These are phyloP conservation scores for Halyomorpha halys DNA, from an alignment of 1,140 invertebrate species.

Conservation along the genomic window DNA sequence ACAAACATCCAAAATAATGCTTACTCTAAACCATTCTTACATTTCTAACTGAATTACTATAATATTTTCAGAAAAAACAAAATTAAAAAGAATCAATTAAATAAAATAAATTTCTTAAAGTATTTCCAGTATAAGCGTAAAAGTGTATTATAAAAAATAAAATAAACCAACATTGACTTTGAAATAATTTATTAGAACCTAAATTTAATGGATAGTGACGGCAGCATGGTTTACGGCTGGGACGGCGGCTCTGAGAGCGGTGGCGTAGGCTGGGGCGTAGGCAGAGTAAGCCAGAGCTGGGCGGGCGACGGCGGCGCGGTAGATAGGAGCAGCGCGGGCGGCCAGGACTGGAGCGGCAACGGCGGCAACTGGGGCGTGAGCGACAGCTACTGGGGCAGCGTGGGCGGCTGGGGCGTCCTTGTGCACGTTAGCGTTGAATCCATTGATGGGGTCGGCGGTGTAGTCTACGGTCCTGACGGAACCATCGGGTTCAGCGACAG, in stretches of 20 bases:
- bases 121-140: no score
- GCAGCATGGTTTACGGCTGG: slow-evolving; percentile 29
- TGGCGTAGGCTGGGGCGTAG: slow-evolving; percentile 9
- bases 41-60: no score
- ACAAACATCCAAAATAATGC: no score
- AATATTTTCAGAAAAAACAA: no score
- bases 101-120: no score
- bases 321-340: no score
- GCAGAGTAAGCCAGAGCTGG: slow-evolving; percentile 19
- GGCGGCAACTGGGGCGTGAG: slow-evolving; percentile 32
- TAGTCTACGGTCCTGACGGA: slow-evolving; percentile 33
- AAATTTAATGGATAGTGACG: no score
- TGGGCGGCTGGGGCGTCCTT: slow-evolving; percentile 6
- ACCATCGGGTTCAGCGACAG: slow-evolving; percentile 32
- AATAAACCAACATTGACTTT: no score
- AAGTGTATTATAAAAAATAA: no score
- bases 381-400: neutral
- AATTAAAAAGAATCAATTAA: no score
- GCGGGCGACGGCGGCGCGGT: neutral
- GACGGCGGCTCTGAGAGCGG: slow-evolving; percentile 8
- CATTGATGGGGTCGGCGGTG: slow-evolving; percentile 32
- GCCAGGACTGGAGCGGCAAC: slow-evolving; percentile 28
- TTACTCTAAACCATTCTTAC: no score
- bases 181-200: no score
- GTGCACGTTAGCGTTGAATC: slow-evolving; percentile 35